Conservation (phyloP, 1,140 invertebrate genomes). For the Harpegnathos saltator region DNA sequence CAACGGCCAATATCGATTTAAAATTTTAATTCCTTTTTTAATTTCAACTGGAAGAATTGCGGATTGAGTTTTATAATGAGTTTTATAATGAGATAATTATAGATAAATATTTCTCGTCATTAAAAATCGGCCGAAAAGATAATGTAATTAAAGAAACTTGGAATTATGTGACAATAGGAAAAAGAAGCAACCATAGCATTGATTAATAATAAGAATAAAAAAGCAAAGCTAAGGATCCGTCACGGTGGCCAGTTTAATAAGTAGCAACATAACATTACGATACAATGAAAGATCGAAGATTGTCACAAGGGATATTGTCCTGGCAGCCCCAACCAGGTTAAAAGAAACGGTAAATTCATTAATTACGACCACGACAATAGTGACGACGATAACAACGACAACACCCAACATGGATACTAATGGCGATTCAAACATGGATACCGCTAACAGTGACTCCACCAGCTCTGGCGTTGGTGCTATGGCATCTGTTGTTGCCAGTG, state of each 20-base stretch:
- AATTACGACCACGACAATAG: conserved; percentile 29
- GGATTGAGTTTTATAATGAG: background rate
- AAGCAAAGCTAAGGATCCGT: conserved; percentile 78
- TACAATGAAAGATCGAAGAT: conserved; percentile 84
- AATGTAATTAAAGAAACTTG: background rate
- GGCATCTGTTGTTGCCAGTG: conserved; percentile 65
- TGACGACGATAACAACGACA: conserved; percentile 2
- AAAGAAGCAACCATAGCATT: background rate
- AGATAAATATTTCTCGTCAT: background rate
- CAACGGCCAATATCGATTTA: background rate
- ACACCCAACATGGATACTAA: conserved; percentile 66
- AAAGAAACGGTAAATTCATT: conserved; percentile 62
- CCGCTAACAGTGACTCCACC: conserved; percentile 63
- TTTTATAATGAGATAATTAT: background rate
- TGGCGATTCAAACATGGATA: conserved; percentile 70
- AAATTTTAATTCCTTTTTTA: background rate
- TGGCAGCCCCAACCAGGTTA: conserved; percentile 83
- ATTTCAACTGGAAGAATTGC: conserved; percentile 6
- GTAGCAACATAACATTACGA: conserved; percentile 82
- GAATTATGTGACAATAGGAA: background rate
- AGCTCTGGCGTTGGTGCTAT: conserved; percentile 54
- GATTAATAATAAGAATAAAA: conserved; percentile 6
- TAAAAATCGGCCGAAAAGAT: background rate
- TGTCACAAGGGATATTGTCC: conserved; percentile 79
- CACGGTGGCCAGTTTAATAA: conserved; percentile 84